Conservation (phyloP, 2,113 vertebrate genomes). For the Australoheros scitulus region DNA sequence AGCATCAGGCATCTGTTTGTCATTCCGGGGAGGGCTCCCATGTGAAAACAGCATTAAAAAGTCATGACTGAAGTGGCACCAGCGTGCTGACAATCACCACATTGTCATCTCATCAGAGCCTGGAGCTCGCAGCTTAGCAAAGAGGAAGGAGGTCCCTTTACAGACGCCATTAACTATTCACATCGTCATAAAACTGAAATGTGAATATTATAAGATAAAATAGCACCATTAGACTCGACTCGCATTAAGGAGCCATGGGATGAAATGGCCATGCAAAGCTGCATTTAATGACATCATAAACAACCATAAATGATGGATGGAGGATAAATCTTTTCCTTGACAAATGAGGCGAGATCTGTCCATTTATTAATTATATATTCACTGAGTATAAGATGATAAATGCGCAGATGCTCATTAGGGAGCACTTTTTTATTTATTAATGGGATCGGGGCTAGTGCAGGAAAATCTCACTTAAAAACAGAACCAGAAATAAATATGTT, state of each 20-base stretch:
- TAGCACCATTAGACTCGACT: slow-evolving; percentile 8
- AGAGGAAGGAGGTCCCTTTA: slow-evolving; percentile 47
- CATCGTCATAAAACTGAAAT: slow-evolving; percentile 39
- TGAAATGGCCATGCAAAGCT: slow-evolving; percentile 17
- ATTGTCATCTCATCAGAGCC: slow-evolving; percentile 51
- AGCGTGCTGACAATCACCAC: slow-evolving; percentile 47
- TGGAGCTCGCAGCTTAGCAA: slow-evolving; percentile 39
- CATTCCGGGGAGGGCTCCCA: slow-evolving; percentile 51
- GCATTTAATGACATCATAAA: slow-evolving; percentile 44
- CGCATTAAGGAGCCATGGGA: not conserved
- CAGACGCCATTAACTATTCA: slow-evolving; percentile 65
- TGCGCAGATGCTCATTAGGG: not conserved
- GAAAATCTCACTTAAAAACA: slow-evolving; percentile 10
- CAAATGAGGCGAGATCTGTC: not conserved
- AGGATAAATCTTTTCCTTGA: not conserved
- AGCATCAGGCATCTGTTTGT: slow-evolving; percentile 63
- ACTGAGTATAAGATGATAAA: slow-evolving; percentile 11
- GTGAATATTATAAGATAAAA: slow-evolving; percentile 39
- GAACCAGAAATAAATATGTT: not conserved
- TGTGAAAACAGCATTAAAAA: slow-evolving; percentile 70
- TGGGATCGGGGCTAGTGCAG: not conserved
- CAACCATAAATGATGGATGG: slow-evolving; percentile 39
- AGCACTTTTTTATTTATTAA: slow-evolving; percentile 3
- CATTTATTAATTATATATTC: slow-evolving; percentile 20
- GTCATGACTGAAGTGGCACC: slow-evolving; percentile 61